Percentiles rank a stretch among this genome's conserved stretches.
These are phyloP conservation scores for Siphamia tubifer DNA, from an alignment of 2,113 vertebrate species.

Conservation along the genomic window DNA sequence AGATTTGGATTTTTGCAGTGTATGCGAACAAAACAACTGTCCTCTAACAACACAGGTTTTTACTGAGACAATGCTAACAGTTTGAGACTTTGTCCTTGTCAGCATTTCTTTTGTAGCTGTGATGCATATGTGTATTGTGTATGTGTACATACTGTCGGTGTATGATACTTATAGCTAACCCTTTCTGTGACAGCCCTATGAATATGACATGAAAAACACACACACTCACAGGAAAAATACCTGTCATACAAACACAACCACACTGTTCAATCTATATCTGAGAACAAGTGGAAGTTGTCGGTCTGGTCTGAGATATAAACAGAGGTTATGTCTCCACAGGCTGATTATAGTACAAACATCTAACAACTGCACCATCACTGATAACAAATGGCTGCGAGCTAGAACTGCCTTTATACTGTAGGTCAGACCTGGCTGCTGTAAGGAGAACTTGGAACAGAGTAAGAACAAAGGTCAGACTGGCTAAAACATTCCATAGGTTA, in stretches of 20 bases:
- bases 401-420: neutral
- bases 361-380: neutral
- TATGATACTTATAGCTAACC: too few relatives aligned
- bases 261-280: neutral
- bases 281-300: slow-evolving; percentile 10
- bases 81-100: slow-evolving; percentile 33
- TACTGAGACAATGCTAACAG: slow-evolving; percentile 4
- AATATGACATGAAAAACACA: too few relatives aligned
- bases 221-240: neutral
- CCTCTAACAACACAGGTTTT: slow-evolving; percentile 1
- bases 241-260: neutral
- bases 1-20: too few relatives aligned
- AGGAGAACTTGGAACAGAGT: neutral
- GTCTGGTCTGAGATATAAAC: neutral
- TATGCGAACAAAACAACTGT: neutral
- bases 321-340: slow-evolving; percentile 8
- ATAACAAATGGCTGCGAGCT: neutral
- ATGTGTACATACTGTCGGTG: too few relatives aligned
- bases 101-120: slow-evolving; percentile 26
- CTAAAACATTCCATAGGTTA: neutral
- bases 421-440: neutral
- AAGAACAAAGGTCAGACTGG: neutral
- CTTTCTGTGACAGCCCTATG: too few relatives aligned
- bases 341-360: slow-evolving; percentile 13
- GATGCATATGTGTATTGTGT: neutral